Evolutionary conservation across 2,888 invertebrate genomes (phyloP), one percentile per base, ranked within the genome.

Genomic region (Melangyna quadrimaculata): DNA sequence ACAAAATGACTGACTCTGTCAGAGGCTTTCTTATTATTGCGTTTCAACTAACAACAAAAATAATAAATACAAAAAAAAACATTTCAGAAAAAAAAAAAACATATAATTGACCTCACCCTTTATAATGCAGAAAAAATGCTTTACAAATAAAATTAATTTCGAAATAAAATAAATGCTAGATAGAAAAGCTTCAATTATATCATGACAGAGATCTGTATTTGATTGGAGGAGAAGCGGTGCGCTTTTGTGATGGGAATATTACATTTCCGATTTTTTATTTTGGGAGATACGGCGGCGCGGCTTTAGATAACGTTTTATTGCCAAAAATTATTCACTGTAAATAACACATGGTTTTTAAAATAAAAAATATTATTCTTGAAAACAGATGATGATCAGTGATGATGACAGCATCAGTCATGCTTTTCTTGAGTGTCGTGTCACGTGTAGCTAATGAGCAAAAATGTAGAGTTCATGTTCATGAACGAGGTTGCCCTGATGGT

Each of bases 31-130:
- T 17, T 27, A 14, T 79, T 67, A 84, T 84, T 73, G 37, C 81
- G 80, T 24, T 51, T 63, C 73, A 69, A 35, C 51, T 27, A 63
- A 40, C 37, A 37, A 51, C 9, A n/a, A 51, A n/a, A 67, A 32
- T 19, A 24, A 32, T 19, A 29, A n/a, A n/a, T n/a, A n/a, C n/a
- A n/a, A n/a, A n/a, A 67, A 29, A 59, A 27, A 74, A 59, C 35
- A 70, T 74, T 65, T 69, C 10, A 73, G 35, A 70, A 57, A 32
- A 48, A 69, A 70, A 2, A 67, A 69, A 78, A 65, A 70, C 53
- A 51, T 59, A 63, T 81, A 73, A 86, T 86, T 86, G 77, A 86
- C 86, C 80, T 77, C 53, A 59, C 65, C 40, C 37, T 72, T 40
- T 53, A 57, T 22, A 70, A 80, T 61, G 65, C 61, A 65, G 32